Evolutionary conservation across 2,797 vertebrate species (phyloP).

Genomic region (Caiman crocodilus): DNA sequence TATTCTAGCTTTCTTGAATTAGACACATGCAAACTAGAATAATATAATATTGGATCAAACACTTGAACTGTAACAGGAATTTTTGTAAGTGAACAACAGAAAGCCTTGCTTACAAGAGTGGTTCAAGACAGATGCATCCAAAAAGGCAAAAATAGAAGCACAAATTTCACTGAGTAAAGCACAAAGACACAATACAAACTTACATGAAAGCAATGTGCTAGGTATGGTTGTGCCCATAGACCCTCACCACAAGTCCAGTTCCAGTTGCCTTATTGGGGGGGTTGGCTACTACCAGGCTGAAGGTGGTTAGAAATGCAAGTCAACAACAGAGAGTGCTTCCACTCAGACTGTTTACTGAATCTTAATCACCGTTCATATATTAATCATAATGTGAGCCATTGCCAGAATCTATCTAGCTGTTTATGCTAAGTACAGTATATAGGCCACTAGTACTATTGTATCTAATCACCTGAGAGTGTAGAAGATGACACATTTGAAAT

Average conservation of each 20-base stretch:
- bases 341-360: accelerated
- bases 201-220: not conserved
- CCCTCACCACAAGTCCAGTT: not conserved
- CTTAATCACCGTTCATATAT: not conserved
- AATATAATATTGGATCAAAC: not conserved
- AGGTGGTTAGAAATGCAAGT: too few species aligned
- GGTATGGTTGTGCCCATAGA: not conserved
- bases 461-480: not conserved
- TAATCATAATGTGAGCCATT: not conserved
- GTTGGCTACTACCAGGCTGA: too few species aligned
- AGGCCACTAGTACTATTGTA: not conserved
- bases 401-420: not conserved
- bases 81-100: not conserved
- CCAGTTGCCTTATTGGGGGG: accelerated
- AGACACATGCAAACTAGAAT: not conserved
- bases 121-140: not conserved
- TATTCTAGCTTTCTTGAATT: not conserved
- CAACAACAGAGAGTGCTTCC: not conserved
- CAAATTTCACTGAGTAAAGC: not conserved
- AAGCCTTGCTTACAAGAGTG: not conserved
- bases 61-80: not conserved
- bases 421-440: not conserved
- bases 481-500: too few species aligned
- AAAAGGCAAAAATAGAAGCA: not conserved
- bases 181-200: not conserved